Conservation (phyloP, 2,797 vertebrate genomes). For the Otolemur crassicaudatus region DNA sequence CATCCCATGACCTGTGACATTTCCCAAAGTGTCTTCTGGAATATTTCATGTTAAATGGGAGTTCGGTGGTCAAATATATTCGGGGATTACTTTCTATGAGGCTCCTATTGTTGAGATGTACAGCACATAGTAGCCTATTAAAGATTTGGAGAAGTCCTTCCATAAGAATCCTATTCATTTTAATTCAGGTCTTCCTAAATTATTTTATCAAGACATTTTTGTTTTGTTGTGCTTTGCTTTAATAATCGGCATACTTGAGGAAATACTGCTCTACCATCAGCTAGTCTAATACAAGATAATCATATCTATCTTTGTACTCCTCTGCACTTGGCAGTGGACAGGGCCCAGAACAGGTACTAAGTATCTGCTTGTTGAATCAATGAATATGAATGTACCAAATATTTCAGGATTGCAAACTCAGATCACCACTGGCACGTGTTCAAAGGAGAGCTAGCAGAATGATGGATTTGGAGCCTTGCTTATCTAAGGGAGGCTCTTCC, state of each 20-base stretch:
- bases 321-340: background rate
- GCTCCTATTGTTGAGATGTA: background rate
- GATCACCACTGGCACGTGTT: background rate
- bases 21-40: slow-evolving; percentile 26
- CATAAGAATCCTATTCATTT: background rate
- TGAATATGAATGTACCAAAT: background rate
- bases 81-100: background rate
- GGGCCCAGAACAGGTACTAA: too few species aligned
- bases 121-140: background rate
- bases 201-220: background rate
- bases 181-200: slow-evolving; percentile 15
- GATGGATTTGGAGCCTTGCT: background rate
- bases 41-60: background rate
- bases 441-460: background rate
- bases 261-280: background rate
- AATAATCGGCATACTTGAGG: background rate
- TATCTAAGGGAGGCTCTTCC: background rate
- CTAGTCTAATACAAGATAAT: background rate
- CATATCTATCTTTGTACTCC: background rate
- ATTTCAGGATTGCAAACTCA: background rate
- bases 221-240: background rate
- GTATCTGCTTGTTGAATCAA: background rate
- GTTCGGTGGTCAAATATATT: background rate
- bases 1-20: background rate
- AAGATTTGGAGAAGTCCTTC: background rate